A percentile compares a stretch with the other conserved stretches of the same genome.
Conservation (phyloP, 2,797 vertebrate species). For the Xenentodon cancila region DNA sequence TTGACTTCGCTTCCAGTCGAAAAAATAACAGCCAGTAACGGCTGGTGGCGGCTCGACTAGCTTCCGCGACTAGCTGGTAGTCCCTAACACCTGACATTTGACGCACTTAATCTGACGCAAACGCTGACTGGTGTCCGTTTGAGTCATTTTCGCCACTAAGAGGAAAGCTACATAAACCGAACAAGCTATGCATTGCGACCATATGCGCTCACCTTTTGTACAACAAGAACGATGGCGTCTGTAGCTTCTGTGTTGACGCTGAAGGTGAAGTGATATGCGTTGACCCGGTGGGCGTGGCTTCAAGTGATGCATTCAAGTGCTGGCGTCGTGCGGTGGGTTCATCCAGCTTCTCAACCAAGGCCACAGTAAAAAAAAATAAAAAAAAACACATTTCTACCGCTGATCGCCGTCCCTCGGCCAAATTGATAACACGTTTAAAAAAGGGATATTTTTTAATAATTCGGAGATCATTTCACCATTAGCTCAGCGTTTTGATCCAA, state of each 20-base stretch:
- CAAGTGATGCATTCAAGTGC: constrained; percentile 13
- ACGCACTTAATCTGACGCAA: not conserved
- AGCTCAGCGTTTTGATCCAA: too few species aligned
- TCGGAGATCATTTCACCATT: too few species aligned
- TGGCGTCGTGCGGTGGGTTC: not conserved
- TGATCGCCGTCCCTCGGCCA: too few species aligned
- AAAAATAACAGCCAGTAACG: not conserved
- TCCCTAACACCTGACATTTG: not conserved
- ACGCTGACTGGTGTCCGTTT: not conserved
- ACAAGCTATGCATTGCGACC: not conserved
- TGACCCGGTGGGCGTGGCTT: constrained; percentile 47
- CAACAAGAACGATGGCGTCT: constrained; percentile 68
- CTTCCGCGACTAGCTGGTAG: constrained; percentile 21
- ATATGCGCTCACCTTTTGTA: constrained; percentile 69
- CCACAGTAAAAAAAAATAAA: too few species aligned
- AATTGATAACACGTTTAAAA: too few species aligned
- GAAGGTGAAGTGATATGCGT: constrained; percentile 63
- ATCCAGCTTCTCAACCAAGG: not conserved
- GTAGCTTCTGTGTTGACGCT: constrained; percentile 69
- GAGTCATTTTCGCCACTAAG: rapidly evolving
- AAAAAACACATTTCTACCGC: not conserved
- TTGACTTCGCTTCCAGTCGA: too few species aligned
- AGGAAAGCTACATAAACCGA: rapidly evolving
- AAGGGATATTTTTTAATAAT: too few species aligned
- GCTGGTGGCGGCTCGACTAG: constrained; percentile 23